Evolutionary conservation across 2,113 vertebrate species (phyloP), one percentile per base, ranked within the genome.

Genomic region (Zingel zingel): DNA sequence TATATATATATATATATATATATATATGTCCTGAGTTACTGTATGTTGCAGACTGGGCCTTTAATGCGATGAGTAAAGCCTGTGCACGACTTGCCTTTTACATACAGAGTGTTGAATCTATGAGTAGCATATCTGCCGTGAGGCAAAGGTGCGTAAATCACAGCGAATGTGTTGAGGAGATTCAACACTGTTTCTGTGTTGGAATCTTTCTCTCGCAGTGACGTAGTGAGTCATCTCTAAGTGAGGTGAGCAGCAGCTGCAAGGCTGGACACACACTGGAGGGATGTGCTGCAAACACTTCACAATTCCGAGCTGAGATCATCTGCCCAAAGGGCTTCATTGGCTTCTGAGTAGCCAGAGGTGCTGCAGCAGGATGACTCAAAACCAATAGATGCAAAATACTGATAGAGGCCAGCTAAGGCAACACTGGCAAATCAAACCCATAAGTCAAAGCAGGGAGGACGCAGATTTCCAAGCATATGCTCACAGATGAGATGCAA

Each of bases 201-300:
- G 13, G 77, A 58, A 39, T 39, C 47, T 43, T 48, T 79, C 66
- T 73, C 56, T 43, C 0, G 7, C 58, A 33, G 51, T 54, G 82
- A 79, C 4, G 19, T 25, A 47, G 33, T 87, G 82, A 85, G 30
- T 87, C 85, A 81, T 85, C 64, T 47, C 43, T 65, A 66, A 56
- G 70, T 13, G 47, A 74, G 68, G 30, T 47, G 54, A 67, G 69
- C 36, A 36, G 73, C 73, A 75, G 74, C 73, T 83, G 76, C 61
- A 21, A 72, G 50, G 70, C 43, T 53, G 65, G 71, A 83, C 15
- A 30, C 23, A 51, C 19, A 56, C 43, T 9, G 67, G 70, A 68
- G 67, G 36, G 72, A 82, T 73, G 57, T 65, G 67, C 47, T 80
- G 77, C 43, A 16, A 72, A 71, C 51, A 3, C 47, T 43, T 65